Conservation (phyloP, 1,140 invertebrate genomes). For the Hyles euphorbiae region DNA sequence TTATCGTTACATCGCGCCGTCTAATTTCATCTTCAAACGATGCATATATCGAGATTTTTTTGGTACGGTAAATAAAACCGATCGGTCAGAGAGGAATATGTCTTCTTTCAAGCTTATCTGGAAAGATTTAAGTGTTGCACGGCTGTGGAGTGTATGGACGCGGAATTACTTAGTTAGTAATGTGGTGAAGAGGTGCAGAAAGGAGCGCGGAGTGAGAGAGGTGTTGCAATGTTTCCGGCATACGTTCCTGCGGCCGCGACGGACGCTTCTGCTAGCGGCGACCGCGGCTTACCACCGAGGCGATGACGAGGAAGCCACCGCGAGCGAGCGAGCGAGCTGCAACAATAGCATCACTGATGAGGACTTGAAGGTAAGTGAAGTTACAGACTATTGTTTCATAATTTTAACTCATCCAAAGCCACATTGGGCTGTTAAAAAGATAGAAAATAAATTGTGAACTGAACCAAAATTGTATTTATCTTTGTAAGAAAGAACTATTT, state of each 20-base stretch:
- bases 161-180: conserved; percentile 42
- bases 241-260: conserved; percentile 43
- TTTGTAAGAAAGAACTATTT: too few species aligned
- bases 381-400: not conserved
- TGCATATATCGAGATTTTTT: conserved; percentile 6
- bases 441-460: not conserved
- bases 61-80: not conserved
- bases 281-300: conserved; percentile 52
- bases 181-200: conserved; percentile 44
- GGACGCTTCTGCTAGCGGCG: conserved; percentile 53
- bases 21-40: conserved; percentile 20
- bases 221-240: conserved; percentile 54
- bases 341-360: conserved; percentile 55
- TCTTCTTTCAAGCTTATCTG: conserved; percentile 34
- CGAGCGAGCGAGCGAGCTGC: too few species aligned
- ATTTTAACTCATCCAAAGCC: too few species aligned
- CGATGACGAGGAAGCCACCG: conserved; percentile 27
- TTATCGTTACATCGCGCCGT: conserved; percentile 17
- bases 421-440: not conserved
- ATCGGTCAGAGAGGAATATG: conserved; percentile 9
- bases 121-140: conserved; percentile 40
- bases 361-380: conserved; percentile 47
- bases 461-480: too few species aligned
- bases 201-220: conserved; percentile 46
- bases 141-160: conserved; percentile 52